phyloP scores from a whole-genome alignment of 1,140 invertebrate species.

The Zophobas atratus region DNA sequence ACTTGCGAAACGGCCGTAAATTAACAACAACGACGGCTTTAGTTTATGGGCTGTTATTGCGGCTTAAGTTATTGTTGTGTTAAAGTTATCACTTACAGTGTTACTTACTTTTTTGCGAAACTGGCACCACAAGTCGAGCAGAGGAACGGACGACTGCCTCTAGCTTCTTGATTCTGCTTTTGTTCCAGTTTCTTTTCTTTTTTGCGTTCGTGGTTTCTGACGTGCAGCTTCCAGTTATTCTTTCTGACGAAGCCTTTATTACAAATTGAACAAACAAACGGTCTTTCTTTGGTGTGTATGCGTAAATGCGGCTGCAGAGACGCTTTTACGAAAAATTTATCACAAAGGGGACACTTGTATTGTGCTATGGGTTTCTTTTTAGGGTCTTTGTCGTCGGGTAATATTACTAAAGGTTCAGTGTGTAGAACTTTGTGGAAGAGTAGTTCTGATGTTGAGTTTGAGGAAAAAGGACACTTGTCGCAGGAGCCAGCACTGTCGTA shows the following conservation, averaged over 20 bases:
- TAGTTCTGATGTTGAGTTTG: constrained; percentile 72
- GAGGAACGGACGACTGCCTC: constrained; percentile 64
- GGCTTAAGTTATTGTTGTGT: background rate
- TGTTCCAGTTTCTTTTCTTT: constrained; percentile 41
- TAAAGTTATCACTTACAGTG: background rate
- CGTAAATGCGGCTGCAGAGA: constrained; percentile 80
- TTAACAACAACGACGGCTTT: constrained; percentile 52
- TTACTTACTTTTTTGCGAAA: constrained; percentile 77
- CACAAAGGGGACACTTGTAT: constrained; percentile 78
- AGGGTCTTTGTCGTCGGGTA: constrained; percentile 60
- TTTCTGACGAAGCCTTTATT: constrained; percentile 76
- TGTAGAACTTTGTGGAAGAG: constrained; percentile 79
- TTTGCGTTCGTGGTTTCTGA: constrained; percentile 68
- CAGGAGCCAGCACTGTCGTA: constrained; percentile 63
- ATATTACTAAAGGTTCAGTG: constrained; percentile 66
- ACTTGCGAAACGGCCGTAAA: constrained; percentile 55
- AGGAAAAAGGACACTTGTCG: constrained; percentile 68
- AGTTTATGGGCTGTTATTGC: constrained; percentile 7
- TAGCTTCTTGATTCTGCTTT: constrained; percentile 36
- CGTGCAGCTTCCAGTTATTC: constrained; percentile 74
- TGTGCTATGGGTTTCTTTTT: constrained; percentile 67
- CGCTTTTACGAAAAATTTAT: constrained; percentile 79
- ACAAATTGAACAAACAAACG: constrained; percentile 78
- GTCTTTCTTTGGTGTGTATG: constrained; percentile 84
- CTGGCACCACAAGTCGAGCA: constrained; percentile 76